Conservation (phyloP, 2,888 invertebrate species). For the Eupeodes luniger region DNA sequence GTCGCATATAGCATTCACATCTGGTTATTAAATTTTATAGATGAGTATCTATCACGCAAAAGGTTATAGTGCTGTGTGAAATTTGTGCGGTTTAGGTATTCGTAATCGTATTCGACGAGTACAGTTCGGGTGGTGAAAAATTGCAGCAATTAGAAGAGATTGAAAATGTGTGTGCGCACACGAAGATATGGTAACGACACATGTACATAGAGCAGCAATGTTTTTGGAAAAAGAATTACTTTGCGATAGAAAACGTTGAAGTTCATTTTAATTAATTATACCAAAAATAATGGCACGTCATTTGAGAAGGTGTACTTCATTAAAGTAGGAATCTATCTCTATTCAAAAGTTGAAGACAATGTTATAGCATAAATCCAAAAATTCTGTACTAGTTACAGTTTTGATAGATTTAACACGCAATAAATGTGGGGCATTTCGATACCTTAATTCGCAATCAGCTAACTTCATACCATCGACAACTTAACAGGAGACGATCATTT, state of each 20-base stretch:
- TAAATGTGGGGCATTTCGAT: too few relatives aligned
- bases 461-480: too few relatives aligned
- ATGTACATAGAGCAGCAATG: neutral
- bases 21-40: conserved; percentile 41
- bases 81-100: neutral
- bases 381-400: too few relatives aligned
- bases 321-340: too few relatives aligned
- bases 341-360: too few relatives aligned
- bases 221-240: neutral
- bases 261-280: neutral
- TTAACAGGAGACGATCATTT: too few relatives aligned
- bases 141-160: neutral
- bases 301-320: too few relatives aligned
- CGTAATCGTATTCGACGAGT: neutral
- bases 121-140: neutral
- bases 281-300: too few relatives aligned
- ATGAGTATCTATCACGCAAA: conserved; percentile 21
- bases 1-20: conserved; percentile 44
- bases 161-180: neutral
- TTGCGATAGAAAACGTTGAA: neutral
- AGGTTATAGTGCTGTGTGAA: neutral
- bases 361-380: too few relatives aligned
- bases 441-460: too few relatives aligned
- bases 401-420: too few relatives aligned
- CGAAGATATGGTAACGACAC: neutral